A percentile compares a stretch with the other conserved stretches of the same genome.
Evolutionary conservation across 1,140 invertebrate species (phyloP).

Genomic region (Charaxes varanes): DNA sequence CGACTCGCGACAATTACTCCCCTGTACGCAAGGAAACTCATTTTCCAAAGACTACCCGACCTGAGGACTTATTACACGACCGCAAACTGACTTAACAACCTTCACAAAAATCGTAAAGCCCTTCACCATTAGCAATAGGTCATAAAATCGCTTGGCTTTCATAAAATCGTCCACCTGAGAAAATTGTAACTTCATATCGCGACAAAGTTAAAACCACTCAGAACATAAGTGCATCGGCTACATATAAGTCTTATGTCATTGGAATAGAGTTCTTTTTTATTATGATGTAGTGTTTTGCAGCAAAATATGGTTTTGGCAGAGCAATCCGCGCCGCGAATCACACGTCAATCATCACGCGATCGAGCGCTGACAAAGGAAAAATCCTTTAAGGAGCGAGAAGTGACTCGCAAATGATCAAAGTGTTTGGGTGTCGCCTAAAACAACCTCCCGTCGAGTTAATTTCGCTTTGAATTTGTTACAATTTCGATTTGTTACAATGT

Average conservation of each 20-base stretch:
- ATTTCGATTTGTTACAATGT: too few relatives aligned
- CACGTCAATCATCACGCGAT: conserved; percentile 62
- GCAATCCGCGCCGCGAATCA: conserved; percentile 52
- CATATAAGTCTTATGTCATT: conserved; percentile 5
- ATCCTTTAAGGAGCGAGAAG: conserved; percentile 53
- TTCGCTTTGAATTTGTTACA: conserved; percentile 19
- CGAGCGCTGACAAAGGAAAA: conserved; percentile 64
- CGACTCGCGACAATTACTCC: conserved; percentile 51
- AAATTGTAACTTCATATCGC: conserved; percentile 19
- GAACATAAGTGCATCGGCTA: conserved; percentile 1
- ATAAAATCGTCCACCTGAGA: conserved; percentile 4
- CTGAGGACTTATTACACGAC: conserved; percentile 53
- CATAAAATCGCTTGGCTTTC: conserved; percentile 4
- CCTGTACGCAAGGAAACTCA: conserved; percentile 58
- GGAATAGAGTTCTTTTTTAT: conserved; percentile 16
- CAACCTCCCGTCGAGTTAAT: conserved; percentile 55
- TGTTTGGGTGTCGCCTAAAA: conserved; percentile 40
- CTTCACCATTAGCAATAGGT: conserved; percentile 2
- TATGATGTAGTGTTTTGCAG: neutral
- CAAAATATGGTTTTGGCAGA: conserved; percentile 22
- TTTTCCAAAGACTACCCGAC: conserved; percentile 60
- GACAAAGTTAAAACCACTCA: conserved; percentile 16
- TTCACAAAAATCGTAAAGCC: neutral
- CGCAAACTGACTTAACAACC: conserved; percentile 12
- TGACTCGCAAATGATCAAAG: conserved; percentile 59